A percentile compares a stretch with the other conserved stretches of the same genome.
Conservation (phyloP, 2,797 vertebrate genomes). For the Garrulus glandarius region DNA sequence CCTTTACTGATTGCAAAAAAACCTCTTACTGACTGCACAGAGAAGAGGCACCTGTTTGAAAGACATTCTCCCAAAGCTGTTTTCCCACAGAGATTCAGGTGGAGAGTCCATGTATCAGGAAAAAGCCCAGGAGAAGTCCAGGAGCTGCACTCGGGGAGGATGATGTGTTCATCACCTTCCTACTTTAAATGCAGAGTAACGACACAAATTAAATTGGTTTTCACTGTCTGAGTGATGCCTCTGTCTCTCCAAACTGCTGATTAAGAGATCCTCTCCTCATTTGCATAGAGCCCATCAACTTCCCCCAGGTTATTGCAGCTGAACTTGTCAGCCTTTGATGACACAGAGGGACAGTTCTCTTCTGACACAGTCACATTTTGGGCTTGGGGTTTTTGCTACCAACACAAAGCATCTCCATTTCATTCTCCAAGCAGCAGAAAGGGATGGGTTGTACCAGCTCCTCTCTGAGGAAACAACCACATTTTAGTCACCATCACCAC, state of each 20-base stretch:
- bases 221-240: background rate
- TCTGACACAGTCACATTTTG: background rate
- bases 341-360: background rate
- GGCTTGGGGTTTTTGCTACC: background rate
- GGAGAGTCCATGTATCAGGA: background rate
- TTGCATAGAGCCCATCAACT: background rate
- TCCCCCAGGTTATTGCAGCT: background rate
- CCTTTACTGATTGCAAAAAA: too few species aligned
- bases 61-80: background rate
- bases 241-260: constrained; percentile 1
- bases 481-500: background rate
- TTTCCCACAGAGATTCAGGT: background rate
- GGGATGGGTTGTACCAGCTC: background rate
- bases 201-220: background rate
- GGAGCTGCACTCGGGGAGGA: background rate
- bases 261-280: background rate
- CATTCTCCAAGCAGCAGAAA: background rate
- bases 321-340: background rate
- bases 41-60: background rate
- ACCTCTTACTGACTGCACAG: too few species aligned
- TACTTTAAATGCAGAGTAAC: background rate
- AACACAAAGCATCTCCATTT: background rate
- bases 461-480: background rate
- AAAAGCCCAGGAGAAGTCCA: background rate
- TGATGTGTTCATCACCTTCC: background rate